Evolutionary conservation across 2,797 vertebrate species (phyloP).

Genomic region (Sorex maritimensis): DNA sequence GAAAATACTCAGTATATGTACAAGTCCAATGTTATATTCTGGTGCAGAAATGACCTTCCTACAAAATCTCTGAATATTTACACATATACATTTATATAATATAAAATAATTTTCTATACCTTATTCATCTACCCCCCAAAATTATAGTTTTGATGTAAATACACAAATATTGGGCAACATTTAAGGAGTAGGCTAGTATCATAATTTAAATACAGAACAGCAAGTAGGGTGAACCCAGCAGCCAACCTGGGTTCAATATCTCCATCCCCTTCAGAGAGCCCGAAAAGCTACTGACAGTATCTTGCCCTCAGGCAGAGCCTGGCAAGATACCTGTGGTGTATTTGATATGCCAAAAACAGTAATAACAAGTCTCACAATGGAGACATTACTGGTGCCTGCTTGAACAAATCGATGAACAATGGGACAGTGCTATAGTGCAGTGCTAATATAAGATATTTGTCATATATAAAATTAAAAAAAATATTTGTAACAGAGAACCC

Average conservation of each 20-base stretch:
- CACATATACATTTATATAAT: background rate
- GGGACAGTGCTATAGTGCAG: no score
- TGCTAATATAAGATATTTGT: background rate
- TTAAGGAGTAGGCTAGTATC: background rate
- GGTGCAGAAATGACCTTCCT: background rate
- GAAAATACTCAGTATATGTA: background rate
- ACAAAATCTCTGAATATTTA: background rate
- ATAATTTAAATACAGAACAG: background rate
- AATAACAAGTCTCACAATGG: no score
- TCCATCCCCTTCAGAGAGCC: no score
- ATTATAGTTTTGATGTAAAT: background rate
- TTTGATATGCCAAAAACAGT: no score
- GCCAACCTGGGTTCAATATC: no score
- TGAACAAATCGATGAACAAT: no score
- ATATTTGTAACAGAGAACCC: background rate
- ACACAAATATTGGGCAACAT: background rate
- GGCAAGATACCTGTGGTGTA: no score
- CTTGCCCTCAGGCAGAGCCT: no score
- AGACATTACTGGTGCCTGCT: no score
- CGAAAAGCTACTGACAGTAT: no score
- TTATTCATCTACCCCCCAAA: background rate
- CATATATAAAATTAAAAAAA: background rate
- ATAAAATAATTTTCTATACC: background rate
- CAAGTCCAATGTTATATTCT: background rate
- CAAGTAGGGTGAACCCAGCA: no score